Evolutionary conservation across 2,797 vertebrate species (phyloP).

Genomic region (Hemitrygon akajei): DNA sequence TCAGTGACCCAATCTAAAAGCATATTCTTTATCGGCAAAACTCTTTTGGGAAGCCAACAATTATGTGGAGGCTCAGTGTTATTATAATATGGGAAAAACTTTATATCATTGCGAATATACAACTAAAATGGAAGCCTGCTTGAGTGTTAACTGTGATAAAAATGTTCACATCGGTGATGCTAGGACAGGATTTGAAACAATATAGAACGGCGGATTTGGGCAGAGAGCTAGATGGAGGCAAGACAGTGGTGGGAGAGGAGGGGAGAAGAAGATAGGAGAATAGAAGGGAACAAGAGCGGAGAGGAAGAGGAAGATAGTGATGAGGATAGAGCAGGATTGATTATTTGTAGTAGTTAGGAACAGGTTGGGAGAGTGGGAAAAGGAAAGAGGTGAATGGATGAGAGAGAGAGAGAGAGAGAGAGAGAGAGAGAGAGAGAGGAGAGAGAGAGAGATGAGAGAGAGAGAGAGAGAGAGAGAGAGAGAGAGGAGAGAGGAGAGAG

Average conservation of each 20-base stretch:
- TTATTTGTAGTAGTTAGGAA: neutral
- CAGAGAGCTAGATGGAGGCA: neutral
- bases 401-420: neutral
- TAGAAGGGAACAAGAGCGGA: neutral
- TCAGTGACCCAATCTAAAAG: neutral
- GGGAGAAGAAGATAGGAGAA: neutral
- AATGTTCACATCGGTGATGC: neutral
- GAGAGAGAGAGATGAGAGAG: no score
- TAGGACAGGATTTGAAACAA: neutral
- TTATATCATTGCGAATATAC: no score
- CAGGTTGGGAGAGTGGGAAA: slow-evolving; percentile 38
- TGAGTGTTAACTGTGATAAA: neutral
- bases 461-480: no score
- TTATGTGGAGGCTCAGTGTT: neutral
- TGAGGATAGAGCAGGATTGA: slow-evolving; percentile 24
- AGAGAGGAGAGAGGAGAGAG: no score
- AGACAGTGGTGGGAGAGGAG: neutral
- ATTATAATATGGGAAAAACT: neutral
- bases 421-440: no score
- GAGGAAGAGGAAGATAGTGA: neutral
- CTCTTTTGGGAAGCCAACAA: neutral
- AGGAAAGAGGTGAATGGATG: slow-evolving; percentile 35
- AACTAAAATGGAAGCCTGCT: no score
- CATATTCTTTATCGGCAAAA: no score
- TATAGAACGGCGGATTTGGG: neutral